Evolutionary conservation across 2,113 vertebrate genomes (phyloP), one percentile per base, ranked within the genome.

Genomic region (Lophura nycthemera): DNA sequence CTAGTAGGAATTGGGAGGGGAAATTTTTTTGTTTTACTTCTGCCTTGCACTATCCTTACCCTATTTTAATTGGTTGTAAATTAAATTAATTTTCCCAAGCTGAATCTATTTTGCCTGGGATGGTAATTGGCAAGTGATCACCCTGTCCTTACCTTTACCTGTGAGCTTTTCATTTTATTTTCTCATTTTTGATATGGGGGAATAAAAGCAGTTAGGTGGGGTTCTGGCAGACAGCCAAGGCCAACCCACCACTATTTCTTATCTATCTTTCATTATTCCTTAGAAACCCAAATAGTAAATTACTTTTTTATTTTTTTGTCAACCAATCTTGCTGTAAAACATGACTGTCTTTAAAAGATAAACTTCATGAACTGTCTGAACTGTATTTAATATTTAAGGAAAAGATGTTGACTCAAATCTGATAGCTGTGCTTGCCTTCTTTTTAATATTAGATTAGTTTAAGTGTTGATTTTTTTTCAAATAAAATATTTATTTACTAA

Each of bases 361-460:
- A 36, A 2, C 19, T 36, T 2, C 10, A 60, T 54, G 10, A 85
- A 83, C 13, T 45, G 1, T 20, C 63, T 85, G 63, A 59, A 47
- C 5, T 40, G 4, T 43, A 30, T 76, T 57, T 59, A 84, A 74
- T 45, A 34, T 4, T 61, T 57, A 32, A 13, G 8, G 24, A 74
- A 76, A 85, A 18, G 0, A 0, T 34, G 11, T 19, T 77, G 6
- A 4, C 3, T 6, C 38, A 70, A 47, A 81, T 0, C 3, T 24
- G 1, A 10, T 13, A 7, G 1, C 17, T 88, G 43, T 82, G 10
- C 10, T 6, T 15, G 8, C 22, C 78, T 60, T 81, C 8, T 8
- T 36, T 75, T 85, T 81, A 40, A 54, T 17, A 65, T 42, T 81
- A 71, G 0, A 65, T 42, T 81, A 71, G 0, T 0, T 76, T 65